These are phyloP conservation scores for Catagonus wagneri DNA, from an alignment of 2,113 vertebrate species.

Conservation along the genomic window DNA sequence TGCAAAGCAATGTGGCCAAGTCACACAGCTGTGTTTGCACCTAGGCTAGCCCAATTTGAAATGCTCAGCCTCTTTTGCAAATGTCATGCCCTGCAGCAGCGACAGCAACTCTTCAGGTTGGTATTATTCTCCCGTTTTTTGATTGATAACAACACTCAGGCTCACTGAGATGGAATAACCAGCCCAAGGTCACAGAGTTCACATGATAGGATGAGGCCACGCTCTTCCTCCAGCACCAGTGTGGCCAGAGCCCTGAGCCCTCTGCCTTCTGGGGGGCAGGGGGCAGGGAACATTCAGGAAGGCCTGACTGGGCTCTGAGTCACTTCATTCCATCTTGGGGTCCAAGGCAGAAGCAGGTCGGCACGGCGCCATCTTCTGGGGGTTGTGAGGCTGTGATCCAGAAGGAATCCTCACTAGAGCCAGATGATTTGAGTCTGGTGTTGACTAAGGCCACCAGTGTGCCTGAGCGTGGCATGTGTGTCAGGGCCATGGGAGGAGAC, in stretches of 20 bases:
- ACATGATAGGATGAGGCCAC: background rate
- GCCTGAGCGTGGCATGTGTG: background rate
- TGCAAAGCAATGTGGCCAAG: background rate
- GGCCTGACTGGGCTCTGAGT: background rate
- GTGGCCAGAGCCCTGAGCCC: background rate
- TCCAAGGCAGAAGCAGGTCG: background rate
- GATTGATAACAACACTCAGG: background rate
- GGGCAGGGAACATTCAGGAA: background rate
- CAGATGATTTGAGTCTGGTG: background rate
- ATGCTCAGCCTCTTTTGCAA: background rate
- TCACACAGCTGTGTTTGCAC: background rate
- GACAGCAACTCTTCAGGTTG: background rate
- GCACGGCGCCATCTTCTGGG: slow-evolving; percentile 35
- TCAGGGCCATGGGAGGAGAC: background rate
- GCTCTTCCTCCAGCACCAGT: background rate
- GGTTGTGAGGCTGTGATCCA: background rate
- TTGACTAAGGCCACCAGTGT: background rate
- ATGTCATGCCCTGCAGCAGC: too few relatives aligned
- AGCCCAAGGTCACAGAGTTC: background rate
- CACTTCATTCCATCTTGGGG: background rate
- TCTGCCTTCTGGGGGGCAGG: background rate
- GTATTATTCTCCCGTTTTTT: background rate
- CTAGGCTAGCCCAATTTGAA: background rate
- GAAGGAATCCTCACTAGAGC: background rate
- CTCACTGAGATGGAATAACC: background rate